Evolutionary conservation across 2,113 vertebrate species (phyloP).

Genomic region (Scolopax mira): DNA sequence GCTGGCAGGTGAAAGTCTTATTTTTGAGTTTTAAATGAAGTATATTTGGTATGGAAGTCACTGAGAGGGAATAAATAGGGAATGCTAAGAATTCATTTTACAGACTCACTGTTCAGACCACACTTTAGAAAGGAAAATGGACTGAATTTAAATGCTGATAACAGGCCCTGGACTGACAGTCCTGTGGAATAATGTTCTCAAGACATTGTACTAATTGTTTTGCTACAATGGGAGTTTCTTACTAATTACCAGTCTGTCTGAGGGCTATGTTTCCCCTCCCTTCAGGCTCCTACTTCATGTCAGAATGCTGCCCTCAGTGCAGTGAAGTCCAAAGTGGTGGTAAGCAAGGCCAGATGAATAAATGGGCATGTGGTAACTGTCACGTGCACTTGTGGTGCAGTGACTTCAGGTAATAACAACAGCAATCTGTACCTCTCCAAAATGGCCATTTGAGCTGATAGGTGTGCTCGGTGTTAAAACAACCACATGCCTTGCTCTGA

Average conservation of each 20-base stretch:
- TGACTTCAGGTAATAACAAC: background rate
- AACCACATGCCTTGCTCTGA: background rate
- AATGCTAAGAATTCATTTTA: conserved; percentile 1
- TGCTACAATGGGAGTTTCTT: background rate
- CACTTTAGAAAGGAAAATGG: background rate
- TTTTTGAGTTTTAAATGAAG: conserved; percentile 37
- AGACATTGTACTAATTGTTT: background rate
- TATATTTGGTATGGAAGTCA: background rate
- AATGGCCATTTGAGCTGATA: background rate
- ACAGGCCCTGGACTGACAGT: background rate
- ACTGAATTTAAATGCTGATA: background rate
- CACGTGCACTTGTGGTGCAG: background rate
- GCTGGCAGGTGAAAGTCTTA: conserved; percentile 16
- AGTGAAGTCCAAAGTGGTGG: background rate
- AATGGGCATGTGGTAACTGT: background rate
- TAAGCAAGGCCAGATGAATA: background rate
- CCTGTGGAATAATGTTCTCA: background rate
- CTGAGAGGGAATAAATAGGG: conserved; percentile 16
- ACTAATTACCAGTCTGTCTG: background rate
- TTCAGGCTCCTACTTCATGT: background rate
- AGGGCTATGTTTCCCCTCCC: background rate
- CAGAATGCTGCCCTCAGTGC: background rate
- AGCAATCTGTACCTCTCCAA: background rate
- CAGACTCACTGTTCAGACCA: conserved; percentile 6
- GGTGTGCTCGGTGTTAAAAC: background rate